These are phyloP conservation scores for Drosophila robusta DNA, from an alignment of 2,888 invertebrate genomes.

Conservation along the genomic window DNA sequence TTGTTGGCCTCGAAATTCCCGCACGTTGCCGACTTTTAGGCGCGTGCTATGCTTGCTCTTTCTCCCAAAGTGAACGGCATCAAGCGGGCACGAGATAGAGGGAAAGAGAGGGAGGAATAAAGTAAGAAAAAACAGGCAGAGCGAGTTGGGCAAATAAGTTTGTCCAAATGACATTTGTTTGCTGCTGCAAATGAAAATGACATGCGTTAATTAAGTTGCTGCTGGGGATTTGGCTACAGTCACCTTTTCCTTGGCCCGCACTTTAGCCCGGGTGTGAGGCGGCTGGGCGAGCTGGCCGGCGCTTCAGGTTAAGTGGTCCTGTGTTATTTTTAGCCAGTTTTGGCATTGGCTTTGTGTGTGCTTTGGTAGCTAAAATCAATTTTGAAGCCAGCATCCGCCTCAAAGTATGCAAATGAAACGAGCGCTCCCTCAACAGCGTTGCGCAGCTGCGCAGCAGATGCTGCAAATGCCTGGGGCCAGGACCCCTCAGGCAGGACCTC, in stretches of 20 bases:
- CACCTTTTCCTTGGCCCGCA: slow-evolving; percentile 8
- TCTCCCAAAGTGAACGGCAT: not conserved
- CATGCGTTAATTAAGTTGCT: slow-evolving; percentile 73
- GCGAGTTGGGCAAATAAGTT: slow-evolving; percentile 24
- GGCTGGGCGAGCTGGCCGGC: not conserved
- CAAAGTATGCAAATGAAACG: slow-evolving; percentile 72
- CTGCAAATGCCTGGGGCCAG: slow-evolving; percentile 33
- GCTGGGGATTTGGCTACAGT: slow-evolving; percentile 16
- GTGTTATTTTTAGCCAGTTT: slow-evolving; percentile 39
- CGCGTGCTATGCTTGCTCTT: slow-evolving; percentile 17
- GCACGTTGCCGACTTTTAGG: slow-evolving; percentile 29
- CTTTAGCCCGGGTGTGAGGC: not conserved
- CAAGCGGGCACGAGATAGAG: not conserved
- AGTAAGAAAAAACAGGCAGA: too few species aligned
- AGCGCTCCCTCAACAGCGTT: slow-evolving; percentile 16
- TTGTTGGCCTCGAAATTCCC: slow-evolving; percentile 10
- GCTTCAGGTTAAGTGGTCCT: slow-evolving; percentile 25
- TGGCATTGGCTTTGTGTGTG: slow-evolving; percentile 9
- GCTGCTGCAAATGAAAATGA: slow-evolving; percentile 65
- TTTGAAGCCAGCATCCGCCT: slow-evolving; percentile 51
- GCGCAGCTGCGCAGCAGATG: slow-evolving; percentile 40
- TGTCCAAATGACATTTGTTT: slow-evolving; percentile 62
- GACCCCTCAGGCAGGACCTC: slow-evolving; percentile 39
- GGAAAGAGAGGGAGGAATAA: not conserved
- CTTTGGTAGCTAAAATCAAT: slow-evolving; percentile 55